A percentile compares a stretch with the other conserved stretches of the same genome.
Conservation (phyloP, 2,888 invertebrate genomes). For the Ferrisia virgata region DNA sequence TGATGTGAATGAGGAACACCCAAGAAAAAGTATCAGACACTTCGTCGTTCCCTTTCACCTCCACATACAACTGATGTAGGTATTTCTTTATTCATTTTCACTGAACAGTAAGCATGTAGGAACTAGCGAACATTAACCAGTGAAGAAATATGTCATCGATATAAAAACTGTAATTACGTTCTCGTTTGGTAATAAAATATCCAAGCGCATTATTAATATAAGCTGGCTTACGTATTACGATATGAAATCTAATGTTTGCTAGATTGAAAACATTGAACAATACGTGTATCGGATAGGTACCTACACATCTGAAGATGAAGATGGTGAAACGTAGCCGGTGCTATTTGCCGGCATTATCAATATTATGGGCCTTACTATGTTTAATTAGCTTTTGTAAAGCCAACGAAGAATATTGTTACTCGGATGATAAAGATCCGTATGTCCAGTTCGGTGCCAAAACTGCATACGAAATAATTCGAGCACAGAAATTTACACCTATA, state of each 20-base stretch:
- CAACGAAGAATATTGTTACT: constrained; percentile 13
- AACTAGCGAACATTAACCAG: background rate
- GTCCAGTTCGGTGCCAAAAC: constrained; percentile 45
- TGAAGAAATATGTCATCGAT: background rate
- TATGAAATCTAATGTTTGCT: background rate
- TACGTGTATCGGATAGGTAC: no score
- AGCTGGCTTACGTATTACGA: no score
- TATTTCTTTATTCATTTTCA: background rate
- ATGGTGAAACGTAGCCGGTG: background rate
- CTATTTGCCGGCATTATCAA: background rate
- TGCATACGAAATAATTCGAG: constrained; percentile 45
- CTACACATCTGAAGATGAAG: background rate
- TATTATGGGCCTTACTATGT: background rate
- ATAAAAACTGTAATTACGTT: background rate
- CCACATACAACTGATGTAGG: no score
- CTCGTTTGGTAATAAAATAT: background rate
- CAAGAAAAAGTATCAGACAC: no score
- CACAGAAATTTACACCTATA: constrained; percentile 39
- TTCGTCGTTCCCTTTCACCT: no score
- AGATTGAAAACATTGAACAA: background rate
- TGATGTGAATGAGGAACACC: no score
- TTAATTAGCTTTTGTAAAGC: background rate
- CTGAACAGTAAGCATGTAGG: background rate
- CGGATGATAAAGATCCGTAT: constrained; percentile 41
- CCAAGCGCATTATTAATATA: background rate